Conservation (phyloP, 2,113 vertebrate species). For the Phalacrocorax pelagicus region DNA sequence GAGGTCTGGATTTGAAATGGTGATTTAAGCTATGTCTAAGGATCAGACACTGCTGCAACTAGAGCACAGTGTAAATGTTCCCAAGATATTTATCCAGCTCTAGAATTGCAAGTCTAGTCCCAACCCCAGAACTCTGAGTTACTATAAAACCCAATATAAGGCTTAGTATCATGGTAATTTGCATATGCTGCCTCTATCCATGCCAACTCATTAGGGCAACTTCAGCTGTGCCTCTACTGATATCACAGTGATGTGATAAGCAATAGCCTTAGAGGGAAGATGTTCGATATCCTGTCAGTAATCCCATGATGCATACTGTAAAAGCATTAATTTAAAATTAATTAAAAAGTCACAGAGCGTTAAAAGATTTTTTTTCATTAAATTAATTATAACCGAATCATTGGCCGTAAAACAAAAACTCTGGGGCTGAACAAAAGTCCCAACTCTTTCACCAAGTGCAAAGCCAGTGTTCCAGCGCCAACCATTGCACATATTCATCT, state of each 20-base stretch:
- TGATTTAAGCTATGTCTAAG: background rate
- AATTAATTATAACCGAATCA: background rate
- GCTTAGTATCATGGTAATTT: background rate
- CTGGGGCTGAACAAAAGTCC: background rate
- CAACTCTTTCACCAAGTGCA: background rate
- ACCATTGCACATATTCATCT: background rate
- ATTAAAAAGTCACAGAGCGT: background rate
- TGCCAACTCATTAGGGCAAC: background rate
- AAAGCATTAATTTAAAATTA: background rate
- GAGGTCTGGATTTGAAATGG: background rate
- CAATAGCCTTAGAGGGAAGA: background rate
- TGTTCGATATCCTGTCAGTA: background rate
- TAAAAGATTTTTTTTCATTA: background rate
- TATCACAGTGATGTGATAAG: background rate
- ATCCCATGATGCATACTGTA: background rate
- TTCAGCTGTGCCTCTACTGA: background rate
- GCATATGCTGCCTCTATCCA: background rate
- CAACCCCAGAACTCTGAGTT: background rate
- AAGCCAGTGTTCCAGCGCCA: background rate
- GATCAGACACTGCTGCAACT: background rate
- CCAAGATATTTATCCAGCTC: background rate
- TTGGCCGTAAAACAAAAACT: background rate
- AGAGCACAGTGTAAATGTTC: background rate
- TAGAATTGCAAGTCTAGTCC: background rate
- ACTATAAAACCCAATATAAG: background rate